Evolutionary conservation across 2,888 invertebrate species (phyloP).

Genomic region (Diadegma fenestrale): DNA sequence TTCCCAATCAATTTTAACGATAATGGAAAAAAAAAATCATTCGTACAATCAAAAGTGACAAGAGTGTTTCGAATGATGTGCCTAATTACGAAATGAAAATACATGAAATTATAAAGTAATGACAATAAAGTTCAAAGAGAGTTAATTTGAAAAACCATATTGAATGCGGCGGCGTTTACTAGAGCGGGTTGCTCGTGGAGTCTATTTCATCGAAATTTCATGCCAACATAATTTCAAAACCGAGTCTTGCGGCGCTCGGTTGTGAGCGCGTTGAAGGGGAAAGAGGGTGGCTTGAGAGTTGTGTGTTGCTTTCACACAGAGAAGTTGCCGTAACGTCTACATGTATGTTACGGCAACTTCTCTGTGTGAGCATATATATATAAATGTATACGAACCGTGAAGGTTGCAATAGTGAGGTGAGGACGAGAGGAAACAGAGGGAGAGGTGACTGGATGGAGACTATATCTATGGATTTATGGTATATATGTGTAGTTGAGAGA

Average conservation of each 20-base stretch:
- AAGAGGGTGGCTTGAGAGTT: conserved; percentile 65
- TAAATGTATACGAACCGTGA: conserved; percentile 2
- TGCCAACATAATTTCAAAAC: conserved; percentile 78
- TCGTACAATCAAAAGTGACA: background rate
- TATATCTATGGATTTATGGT: conserved; percentile 6
- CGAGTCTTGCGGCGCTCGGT: conserved; percentile 61
- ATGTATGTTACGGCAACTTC: background rate
- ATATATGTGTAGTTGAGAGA: conserved; percentile 18
- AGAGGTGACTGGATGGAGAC: background rate
- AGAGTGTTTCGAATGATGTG: background rate
- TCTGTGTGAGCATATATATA: conserved; percentile 4
- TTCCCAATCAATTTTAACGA: background rate
- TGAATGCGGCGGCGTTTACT: conserved; percentile 76
- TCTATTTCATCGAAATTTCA: conserved; percentile 82
- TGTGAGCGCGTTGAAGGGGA: conserved; percentile 61
- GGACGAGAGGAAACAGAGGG: conserved; percentile 59
- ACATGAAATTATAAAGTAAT: background rate
- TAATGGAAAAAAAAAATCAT: background rate
- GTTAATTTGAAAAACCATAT: conserved; percentile 81
- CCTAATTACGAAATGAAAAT: background rate
- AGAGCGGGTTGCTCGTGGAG: conserved; percentile 67
- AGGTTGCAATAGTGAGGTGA: conserved; percentile 51
- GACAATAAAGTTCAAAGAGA: background rate
- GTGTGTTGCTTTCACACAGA: conserved; percentile 53
- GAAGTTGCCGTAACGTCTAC: conserved; percentile 18